Percentiles rank a stretch among this genome's conserved stretches.
phyloP scores from a whole-genome alignment of 2,888 invertebrate genomes.

The Luffia ferchaultella region DNA sequence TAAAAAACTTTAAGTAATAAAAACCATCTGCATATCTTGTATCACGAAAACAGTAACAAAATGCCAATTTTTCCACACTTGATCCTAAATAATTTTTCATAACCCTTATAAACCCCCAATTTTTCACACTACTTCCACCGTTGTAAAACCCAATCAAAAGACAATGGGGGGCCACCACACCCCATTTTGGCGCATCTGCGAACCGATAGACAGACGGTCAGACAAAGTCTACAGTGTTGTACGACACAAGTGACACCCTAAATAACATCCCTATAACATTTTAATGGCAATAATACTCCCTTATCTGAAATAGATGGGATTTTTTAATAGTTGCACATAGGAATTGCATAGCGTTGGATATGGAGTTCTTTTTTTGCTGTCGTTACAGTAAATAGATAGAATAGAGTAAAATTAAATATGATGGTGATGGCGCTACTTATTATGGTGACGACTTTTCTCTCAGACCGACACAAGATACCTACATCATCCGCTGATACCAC shows the following conservation, averaged over 20 bases:
- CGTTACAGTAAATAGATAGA: no score
- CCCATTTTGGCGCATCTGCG: background rate
- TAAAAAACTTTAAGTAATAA: no score
- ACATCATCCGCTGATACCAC: no score
- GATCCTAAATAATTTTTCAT: background rate
- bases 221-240: background rate
- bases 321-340: no score
- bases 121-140: background rate
- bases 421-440: no score
- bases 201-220: background rate
- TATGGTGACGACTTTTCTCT: no score
- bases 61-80: background rate
- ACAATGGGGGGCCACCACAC: background rate
- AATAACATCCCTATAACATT: background rate
- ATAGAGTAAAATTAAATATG: no score
- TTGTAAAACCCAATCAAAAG: background rate
- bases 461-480: no score
- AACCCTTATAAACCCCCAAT: background rate
- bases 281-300: background rate
- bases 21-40: background rate
- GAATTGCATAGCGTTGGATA: no score
- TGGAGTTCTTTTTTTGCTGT: no score
- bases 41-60: background rate
- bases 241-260: background rate
- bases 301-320: background rate